Base-by-base conservation (phyloP, 37 sponge, comb jelly and placozoan species). In the Geodia barretti region DNA sequence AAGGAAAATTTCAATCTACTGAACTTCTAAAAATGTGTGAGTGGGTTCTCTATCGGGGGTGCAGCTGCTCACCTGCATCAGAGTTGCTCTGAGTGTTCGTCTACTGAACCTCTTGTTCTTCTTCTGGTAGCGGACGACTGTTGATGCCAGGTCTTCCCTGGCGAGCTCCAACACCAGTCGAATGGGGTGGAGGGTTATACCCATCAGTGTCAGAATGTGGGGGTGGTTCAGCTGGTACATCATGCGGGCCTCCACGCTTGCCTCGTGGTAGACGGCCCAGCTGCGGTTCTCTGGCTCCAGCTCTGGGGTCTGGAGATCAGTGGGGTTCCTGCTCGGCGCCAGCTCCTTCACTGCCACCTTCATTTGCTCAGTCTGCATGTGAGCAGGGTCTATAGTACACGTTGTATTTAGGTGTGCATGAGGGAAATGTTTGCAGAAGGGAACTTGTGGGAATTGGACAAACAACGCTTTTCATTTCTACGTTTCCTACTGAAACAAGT, bases 161-260 rank as follows among this genome's bases (percentile, higher is more conserved):
- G 95, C 95, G 40, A 87, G 79, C 70, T 88, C 92, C 26, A 90
- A 81, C 62, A 94, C 37, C 41, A 94, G 73, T 59, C 89, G 68
- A 37, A 87, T 38, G 21, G 95, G 95, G 23, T 84, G 77, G 20
- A 94, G 65, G 54, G 88, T 73, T 1, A 94, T 32, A 1, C 95
- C 95, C 8, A 91, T 32, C 0, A 94, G 83, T 3, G 43, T 38
- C 30, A 94, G 83, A 2, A 94, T 77, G 73, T 94, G 63, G 34
- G 75, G 69, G 75, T 94, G 95, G 34, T 82, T 38, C 5, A 94
- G 86, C n/a, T 72, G 75, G 34, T 37, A 23, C 95, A 94, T 94
- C 26, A 91, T 80, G 65, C 92, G 47, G 5, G 81, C 86, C 60
- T 94, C 95, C 19, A 28, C 17, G 41, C 92, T 90, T 23, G 78